Base-by-base conservation (phyloP, 1,140 invertebrate species). In the Meloidogyne chitwoodi region DNA sequence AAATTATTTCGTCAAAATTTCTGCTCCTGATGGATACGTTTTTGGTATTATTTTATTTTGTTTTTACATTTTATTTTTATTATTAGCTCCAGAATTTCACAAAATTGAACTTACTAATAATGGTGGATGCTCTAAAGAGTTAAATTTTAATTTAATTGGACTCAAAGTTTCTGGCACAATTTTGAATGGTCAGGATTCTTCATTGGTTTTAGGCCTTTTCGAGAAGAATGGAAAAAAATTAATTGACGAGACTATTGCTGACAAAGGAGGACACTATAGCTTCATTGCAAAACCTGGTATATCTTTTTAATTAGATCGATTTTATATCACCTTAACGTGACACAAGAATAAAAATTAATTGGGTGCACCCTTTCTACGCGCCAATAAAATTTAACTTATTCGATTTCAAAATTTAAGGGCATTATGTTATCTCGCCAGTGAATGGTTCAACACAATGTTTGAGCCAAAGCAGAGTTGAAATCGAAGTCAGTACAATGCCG, bases 61-160 rank as follows among this genome's bases (percentile, higher is more conserved):
- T n/a, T 16, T 31, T 67, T 80, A 44, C 14, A 26, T 63, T 34
- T 26, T 61, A 76, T 76, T 80, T 84, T 67, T 26, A 19, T 24
- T 70, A 16, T n/a, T 38, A 27, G 80, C 69, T 76, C 24, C 44
- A 90, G 93, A 95, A 1, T 90, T 92, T 89, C 91, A 96, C 22
- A 86, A 90, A 29, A 86, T 99, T 16, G 91, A 91, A 82, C 91
- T 98, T 68, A 93, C 98, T 90, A 94, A 94, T 11, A 80, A 80
- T 29, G 95, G 98, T 88, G 94, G 93, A 81, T 90, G 91, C 84
- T 93, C 93, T 26, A 92, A 93, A 87, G 95, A 99, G 88, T 93
- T 98, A 6, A 96, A 98, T 88, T 98, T 99, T 88, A 89, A 91
- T 0, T 97, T 98, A 84, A 93, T 93, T 89, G 95, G 95, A 8